phyloP scores from a whole-genome alignment of 2,797 vertebrate genomes.

The Acomys russatus region DNA sequence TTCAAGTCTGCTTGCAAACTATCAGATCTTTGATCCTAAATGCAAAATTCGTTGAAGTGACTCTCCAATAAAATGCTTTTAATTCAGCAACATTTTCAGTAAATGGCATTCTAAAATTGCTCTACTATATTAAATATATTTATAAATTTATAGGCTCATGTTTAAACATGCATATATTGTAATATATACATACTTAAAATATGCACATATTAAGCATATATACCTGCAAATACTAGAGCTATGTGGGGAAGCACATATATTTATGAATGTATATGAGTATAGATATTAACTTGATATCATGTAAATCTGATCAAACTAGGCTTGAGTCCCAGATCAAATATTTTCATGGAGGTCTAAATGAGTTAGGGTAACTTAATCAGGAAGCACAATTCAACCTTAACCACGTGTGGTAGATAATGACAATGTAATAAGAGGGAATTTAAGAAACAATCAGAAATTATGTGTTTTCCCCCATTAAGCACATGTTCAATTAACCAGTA shows the following conservation, averaged over 20 bases:
- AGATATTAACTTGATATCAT: neutral
- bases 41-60: neutral
- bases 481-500: constrained; percentile 87
- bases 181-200: neutral
- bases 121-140: constrained; percentile 1
- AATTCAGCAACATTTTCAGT: constrained; percentile 37
- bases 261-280: neutral
- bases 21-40: constrained; percentile 14
- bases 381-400: constrained; percentile 77
- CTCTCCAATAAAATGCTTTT: neutral
- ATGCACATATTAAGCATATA: neutral
- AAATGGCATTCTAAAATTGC: constrained; percentile 36
- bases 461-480: constrained; percentile 18
- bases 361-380: constrained; percentile 64
- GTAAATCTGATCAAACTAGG: constrained; percentile 38
- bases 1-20: neutral
- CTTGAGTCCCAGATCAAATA: constrained; percentile 58
- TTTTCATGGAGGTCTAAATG: constrained; percentile 61
- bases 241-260: neutral
- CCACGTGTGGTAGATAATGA: constrained; percentile 81
- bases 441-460: constrained; percentile 81
- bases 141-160: neutral
- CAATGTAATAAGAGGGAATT: constrained; percentile 75
- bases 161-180: neutral
- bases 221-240: neutral